A percentile compares a stretch with the other conserved stretches of the same genome.
phyloP scores from a whole-genome alignment of 2,888 invertebrate genomes.

The Agriopis leucophaearia region DNA sequence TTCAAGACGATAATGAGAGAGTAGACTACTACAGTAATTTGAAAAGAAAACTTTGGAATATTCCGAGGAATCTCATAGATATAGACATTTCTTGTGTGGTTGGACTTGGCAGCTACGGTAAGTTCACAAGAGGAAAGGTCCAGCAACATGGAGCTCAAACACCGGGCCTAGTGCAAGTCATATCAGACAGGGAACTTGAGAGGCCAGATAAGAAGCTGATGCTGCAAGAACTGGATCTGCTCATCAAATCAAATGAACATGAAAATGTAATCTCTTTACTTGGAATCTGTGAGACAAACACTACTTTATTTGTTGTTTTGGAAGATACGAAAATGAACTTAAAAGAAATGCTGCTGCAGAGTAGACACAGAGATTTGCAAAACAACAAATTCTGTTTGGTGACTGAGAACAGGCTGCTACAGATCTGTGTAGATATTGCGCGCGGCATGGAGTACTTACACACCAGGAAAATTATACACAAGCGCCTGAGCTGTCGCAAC shows the following conservation, averaged over 20 bases:
- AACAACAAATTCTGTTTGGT: conserved; percentile 87
- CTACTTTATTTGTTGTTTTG: conserved; percentile 90
- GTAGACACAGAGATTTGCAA: conserved; percentile 83
- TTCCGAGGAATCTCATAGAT: conserved; percentile 90
- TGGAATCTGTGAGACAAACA: conserved; percentile 93
- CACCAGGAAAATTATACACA: conserved; percentile 90
- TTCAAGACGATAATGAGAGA: conserved; percentile 90
- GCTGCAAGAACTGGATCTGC: conserved; percentile 90
- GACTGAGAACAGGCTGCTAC: conserved; percentile 88
- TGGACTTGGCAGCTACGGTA: conserved; percentile 92
- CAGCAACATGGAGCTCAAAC: conserved; percentile 86
- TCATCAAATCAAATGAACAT: conserved; percentile 90
- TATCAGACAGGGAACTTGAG: conserved; percentile 86
- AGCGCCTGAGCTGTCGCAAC: conserved; percentile 90
- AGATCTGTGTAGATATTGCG: conserved; percentile 89
- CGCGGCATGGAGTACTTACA: conserved; percentile 91
- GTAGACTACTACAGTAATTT: conserved; percentile 91
- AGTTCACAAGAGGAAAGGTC: conserved; percentile 90
- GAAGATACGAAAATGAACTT: conserved; percentile 89
- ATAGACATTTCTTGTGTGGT: conserved; percentile 90
- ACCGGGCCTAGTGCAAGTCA: conserved; percentile 88
- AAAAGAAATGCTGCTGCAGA: conserved; percentile 90
- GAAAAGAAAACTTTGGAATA: conserved; percentile 91
- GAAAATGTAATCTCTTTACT: conserved; percentile 90
- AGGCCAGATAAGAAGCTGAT: conserved; percentile 83